Conservation (phyloP, 2,113 vertebrate genomes). For the Chlorocebus sabaeus region DNA sequence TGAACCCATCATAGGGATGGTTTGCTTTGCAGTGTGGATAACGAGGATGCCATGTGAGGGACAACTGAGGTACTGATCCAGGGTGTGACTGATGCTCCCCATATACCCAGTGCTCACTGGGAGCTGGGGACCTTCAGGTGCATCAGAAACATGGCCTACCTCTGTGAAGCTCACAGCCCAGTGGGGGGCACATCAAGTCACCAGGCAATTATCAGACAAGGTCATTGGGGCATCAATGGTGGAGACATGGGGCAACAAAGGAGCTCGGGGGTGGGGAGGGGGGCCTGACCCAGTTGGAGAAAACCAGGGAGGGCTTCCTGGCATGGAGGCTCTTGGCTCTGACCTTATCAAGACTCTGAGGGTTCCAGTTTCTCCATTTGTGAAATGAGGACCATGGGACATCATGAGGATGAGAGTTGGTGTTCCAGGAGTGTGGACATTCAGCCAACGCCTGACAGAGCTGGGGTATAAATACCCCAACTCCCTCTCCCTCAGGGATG, state of each 20-base stretch:
- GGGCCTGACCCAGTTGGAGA: no score
- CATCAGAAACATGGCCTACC: not conserved
- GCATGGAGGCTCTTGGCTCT: accelerated
- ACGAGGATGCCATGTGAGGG: accelerated
- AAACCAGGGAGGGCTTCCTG: not conserved
- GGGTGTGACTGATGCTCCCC: not conserved
- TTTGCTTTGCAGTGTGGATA: accelerated
- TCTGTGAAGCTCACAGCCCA: not conserved
- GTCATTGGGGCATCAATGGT: accelerated
- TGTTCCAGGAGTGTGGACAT: accelerated
- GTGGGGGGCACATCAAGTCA: not conserved
- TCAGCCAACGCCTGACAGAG: not conserved
- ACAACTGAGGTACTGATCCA: not conserved
- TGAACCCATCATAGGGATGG: accelerated
- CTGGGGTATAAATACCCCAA: no score
- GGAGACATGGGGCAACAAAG: accelerated
- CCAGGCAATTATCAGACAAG: not conserved
- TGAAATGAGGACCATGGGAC: not conserved
- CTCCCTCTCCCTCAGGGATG: not conserved
- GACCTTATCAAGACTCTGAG: not conserved
- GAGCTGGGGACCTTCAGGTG: no score
- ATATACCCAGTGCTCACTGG: accelerated
- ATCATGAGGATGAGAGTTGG: not conserved
- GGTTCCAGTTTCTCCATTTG: not conserved
- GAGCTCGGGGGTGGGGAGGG: not conserved